Evolutionary conservation across 1,140 invertebrate species (phyloP).

Genomic region (Zaprionus ghesquierei): DNA sequence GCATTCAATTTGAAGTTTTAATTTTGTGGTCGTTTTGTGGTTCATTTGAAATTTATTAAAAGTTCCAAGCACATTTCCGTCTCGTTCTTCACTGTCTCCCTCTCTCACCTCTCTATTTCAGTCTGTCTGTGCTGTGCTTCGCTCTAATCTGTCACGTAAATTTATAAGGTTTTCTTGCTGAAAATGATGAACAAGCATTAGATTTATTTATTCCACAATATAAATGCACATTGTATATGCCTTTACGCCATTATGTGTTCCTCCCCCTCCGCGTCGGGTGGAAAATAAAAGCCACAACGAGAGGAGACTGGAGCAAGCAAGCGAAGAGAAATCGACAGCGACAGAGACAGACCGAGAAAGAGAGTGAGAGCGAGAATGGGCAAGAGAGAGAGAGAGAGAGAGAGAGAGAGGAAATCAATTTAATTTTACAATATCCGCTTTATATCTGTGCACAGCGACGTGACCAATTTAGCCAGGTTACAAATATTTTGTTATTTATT

Average conservation of each 20-base stretch:
- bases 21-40: conserved; percentile 42
- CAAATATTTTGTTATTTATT: conserved; percentile 76
- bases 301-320: background rate
- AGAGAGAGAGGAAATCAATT: conserved; percentile 65
- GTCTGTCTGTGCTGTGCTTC: conserved; percentile 17
- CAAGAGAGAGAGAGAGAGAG: conserved; percentile 38
- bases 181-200: conserved; percentile 73
- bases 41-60: conserved; percentile 74
- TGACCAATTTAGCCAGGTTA: conserved; percentile 76
- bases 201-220: conserved; percentile 76
- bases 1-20: conserved; percentile 29
- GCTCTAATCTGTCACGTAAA: conserved; percentile 75
- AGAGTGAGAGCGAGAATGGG: conserved; percentile 44
- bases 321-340: conserved; percentile 12
- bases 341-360: background rate
- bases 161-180: conserved; percentile 66
- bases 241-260: conserved; percentile 62
- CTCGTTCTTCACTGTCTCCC: conserved; percentile 2
- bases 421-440: conserved; percentile 80
- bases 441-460: conserved; percentile 70
- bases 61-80: conserved; percentile 25
- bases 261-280: conserved; percentile 20
- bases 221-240: conserved; percentile 54
- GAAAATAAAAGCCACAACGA: conserved; percentile 42
- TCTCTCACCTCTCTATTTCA: conserved; percentile 17